Evolutionary conservation across 2,113 vertebrate genomes (phyloP), one percentile per base, ranked within the genome.

Genomic region (Tamias sibiricus): DNA sequence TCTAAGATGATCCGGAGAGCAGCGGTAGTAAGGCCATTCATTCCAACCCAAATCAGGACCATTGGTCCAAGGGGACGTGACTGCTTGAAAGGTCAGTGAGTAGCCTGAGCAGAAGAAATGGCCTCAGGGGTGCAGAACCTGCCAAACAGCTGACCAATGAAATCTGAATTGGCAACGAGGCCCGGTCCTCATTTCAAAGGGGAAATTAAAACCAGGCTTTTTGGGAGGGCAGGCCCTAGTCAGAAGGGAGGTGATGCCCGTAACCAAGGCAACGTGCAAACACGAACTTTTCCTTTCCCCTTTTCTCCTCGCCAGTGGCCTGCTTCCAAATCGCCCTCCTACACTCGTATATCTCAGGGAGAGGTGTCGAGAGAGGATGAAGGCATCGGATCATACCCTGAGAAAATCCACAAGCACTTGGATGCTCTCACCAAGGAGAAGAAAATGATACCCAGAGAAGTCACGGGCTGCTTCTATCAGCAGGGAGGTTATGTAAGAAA

Each of bases 201-300:
- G 84, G 87, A 97, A 98, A 98, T 98, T 97, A 95, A 98, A 98
- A 98, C 94, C 98, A 98, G 97, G 93, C 95, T 97, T 97, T 96
- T 49, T 54, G 71, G 62, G 95, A 96, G 95, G 95, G 95, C 77
- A 95, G 87, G 84, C 84, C 84, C 83, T 88, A 30, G 47, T 92
- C 95, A 96, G 92, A 97, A 93, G 97, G 97, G 97, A 98, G 97
- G 93, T 16, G 93, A 96, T 94, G 92, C 95, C 69, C 87, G 96
- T 97, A 95, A 86, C 98, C 98, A 97, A 90, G 95, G 95, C 90
- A 97, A 98, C 72, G 0, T 66, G 71, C 77, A 98, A 98, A 98
- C 97, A 98, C 76, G 62, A 94, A 82, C 72, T 81, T 84, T 87
- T 92, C 90, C 95, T 84, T 75, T 76, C 89, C 85, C 81, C 54